Evolutionary conservation across 2,113 vertebrate species (phyloP).

Genomic region (Gulo gulo): DNA sequence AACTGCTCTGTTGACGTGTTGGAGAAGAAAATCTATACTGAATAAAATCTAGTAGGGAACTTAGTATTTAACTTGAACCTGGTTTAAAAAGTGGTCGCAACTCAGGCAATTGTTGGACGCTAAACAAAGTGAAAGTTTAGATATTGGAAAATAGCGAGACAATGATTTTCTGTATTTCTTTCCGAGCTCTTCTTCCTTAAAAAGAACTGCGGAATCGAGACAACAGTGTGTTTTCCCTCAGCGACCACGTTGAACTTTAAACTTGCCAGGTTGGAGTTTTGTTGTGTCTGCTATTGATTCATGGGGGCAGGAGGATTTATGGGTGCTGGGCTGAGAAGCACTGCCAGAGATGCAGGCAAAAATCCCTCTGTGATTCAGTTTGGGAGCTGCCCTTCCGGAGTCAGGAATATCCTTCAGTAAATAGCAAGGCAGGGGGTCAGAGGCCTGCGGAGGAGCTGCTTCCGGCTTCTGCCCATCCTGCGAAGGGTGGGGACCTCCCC

Average conservation of each 20-base stretch:
- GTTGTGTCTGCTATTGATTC: background rate
- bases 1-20: background rate
- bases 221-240: background rate
- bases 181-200: constrained; percentile 5
- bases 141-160: constrained; percentile 47
- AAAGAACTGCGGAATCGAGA: background rate
- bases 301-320: background rate
- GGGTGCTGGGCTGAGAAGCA: background rate
- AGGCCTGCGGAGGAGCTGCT: no score
- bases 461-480: background rate
- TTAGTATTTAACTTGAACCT: constrained; percentile 33
- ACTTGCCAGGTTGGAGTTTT: background rate
- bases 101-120: constrained; percentile 38
- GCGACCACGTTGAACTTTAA: background rate
- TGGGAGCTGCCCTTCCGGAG: background rate
- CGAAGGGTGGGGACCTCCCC: background rate
- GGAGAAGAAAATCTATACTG: constrained; percentile 31
- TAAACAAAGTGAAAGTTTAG: constrained; percentile 47
- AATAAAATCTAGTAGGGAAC: constrained; percentile 25
- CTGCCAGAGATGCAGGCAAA: background rate
- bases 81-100: constrained; percentile 35
- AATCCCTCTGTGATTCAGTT: background rate
- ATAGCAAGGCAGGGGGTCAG: background rate
- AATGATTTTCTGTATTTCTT: constrained; percentile 49
- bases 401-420: background rate